Evolutionary conservation across 2,888 invertebrate species (phyloP).

Genomic region (Archaeoteleia sp.): DNA sequence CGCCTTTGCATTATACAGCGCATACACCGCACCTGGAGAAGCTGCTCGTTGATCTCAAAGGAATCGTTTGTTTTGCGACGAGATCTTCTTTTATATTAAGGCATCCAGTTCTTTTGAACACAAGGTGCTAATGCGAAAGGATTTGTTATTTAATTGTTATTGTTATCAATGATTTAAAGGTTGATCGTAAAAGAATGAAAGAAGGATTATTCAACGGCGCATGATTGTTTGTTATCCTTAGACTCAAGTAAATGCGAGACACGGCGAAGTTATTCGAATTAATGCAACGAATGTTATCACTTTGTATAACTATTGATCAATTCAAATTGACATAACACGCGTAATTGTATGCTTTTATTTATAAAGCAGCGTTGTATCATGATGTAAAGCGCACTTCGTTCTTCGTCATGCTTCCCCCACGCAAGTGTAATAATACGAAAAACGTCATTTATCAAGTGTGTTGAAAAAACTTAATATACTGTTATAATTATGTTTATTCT

Average conservation of each 20-base stretch:
- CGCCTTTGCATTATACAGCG: slow-evolving; percentile 1
- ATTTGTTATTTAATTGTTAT: too few species aligned
- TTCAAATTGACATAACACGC: neutral
- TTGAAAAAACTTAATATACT: too few species aligned
- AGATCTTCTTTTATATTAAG: too few species aligned
- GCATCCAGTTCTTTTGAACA: too few species aligned
- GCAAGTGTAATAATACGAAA: slow-evolving; percentile 7
- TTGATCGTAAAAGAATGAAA: too few species aligned
- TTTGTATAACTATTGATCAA: slow-evolving; percentile 41
- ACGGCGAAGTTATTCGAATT: slow-evolving; percentile 16
- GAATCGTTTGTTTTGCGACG: neutral
- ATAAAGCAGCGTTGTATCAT: slow-evolving; percentile 9
- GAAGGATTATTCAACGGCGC: slow-evolving; percentile 4
- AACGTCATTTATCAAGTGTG: too few species aligned
- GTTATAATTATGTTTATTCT: too few species aligned
- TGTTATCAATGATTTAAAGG: too few species aligned
- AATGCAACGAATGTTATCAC: slow-evolving; percentile 31
- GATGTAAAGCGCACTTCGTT: slow-evolving; percentile 25
- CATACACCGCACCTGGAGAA: neutral
- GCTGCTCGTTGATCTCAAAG: slow-evolving; percentile 19
- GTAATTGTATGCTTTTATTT: slow-evolving; percentile 19
- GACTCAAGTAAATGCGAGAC: slow-evolving; percentile 25
- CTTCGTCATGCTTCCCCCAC: neutral
- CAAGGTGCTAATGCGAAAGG: too few species aligned
- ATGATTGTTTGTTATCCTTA: slow-evolving; percentile 18